These are phyloP conservation scores for Tigriopus japonicus DNA, from an alignment of 1,140 invertebrate genomes.

Conservation along the genomic window DNA sequence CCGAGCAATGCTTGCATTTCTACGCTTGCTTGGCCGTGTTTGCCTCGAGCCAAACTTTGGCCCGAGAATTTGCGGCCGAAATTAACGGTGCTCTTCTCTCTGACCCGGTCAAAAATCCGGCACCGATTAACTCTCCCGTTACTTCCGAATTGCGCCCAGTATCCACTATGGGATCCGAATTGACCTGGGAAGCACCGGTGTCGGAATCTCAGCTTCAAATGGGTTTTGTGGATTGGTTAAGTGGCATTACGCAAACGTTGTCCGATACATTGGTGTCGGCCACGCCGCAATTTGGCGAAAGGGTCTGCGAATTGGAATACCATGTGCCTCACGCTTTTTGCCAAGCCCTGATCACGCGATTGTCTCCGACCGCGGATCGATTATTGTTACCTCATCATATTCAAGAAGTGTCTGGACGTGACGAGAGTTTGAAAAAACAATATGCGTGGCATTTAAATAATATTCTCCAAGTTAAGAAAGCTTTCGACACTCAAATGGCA, in stretches of 20 bases:
- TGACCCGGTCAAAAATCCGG: slow-evolving; percentile 1
- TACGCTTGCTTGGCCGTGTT: slow-evolving; percentile 60
- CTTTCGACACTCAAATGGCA: slow-evolving; percentile 46
- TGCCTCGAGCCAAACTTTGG: slow-evolving; percentile 45
- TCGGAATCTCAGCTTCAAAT: slow-evolving; percentile 8
- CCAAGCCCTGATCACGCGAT: slow-evolving; percentile 35
- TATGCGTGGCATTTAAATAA: slow-evolving; percentile 55
- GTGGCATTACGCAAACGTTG: no score
- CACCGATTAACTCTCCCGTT: slow-evolving; percentile 2
- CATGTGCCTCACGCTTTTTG: slow-evolving; percentile 44
- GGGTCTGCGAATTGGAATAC: slow-evolving; percentile 41
- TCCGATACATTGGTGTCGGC: slow-evolving; percentile 37
- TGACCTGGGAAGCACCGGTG: slow-evolving; percentile 5
- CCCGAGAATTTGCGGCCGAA: slow-evolving; percentile 46
- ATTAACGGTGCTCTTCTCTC: slow-evolving; percentile 28
- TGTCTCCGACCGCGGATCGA: slow-evolving; percentile 42
- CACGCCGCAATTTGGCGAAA: slow-evolving; percentile 45
- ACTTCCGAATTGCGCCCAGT: neutral
- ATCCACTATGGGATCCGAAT: neutral
- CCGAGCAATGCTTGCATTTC: slow-evolving; percentile 31
- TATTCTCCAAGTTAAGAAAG: slow-evolving; percentile 48
- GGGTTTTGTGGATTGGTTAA: slow-evolving; percentile 2
- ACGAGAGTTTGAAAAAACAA: slow-evolving; percentile 28
- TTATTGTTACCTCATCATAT: slow-evolving; percentile 24
- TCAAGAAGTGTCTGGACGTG: no score